Conservation (phyloP, 2,113 vertebrate genomes). For the Dascyllus trimaculatus region DNA sequence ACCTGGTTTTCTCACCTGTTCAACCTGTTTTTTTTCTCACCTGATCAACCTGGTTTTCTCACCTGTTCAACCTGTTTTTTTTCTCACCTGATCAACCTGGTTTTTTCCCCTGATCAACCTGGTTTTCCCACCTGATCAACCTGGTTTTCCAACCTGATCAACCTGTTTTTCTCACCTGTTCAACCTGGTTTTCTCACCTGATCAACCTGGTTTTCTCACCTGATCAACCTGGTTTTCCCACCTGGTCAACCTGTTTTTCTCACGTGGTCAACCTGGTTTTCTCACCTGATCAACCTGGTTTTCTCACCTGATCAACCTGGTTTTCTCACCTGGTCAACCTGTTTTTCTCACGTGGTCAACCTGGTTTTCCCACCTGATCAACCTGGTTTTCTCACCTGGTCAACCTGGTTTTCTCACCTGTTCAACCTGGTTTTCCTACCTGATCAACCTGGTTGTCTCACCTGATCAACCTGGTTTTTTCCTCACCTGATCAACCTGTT, state of each 20-base stretch:
- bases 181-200: slow-evolving; percentile 80
- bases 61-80: slow-evolving; percentile 94
- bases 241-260: slow-evolving; percentile 91
- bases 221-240: slow-evolving; percentile 45
- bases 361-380: slow-evolving; percentile 87
- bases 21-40: slow-evolving; percentile 86
- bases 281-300: slow-evolving; percentile 91
- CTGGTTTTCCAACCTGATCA: slow-evolving; percentile 87
- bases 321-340: slow-evolving; percentile 91
- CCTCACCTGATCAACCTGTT: no score
- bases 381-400: slow-evolving; percentile 89
- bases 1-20: slow-evolving; percentile 84
- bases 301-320: slow-evolving; percentile 67
- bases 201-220: slow-evolving; percentile 89
- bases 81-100: no score
- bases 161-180: slow-evolving; percentile 79
- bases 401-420: no score
- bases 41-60: neutral
- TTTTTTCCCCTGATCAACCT: slow-evolving; percentile 91
- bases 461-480: no score
- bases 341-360: slow-evolving; percentile 47
- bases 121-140: neutral
- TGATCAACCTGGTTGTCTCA: slow-evolving; percentile 94
- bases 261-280: no score
- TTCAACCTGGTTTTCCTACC: slow-evolving; percentile 73